phyloP scores from a whole-genome alignment of 2,113 vertebrate genomes.

The Pseudorectes ferrugineus region DNA sequence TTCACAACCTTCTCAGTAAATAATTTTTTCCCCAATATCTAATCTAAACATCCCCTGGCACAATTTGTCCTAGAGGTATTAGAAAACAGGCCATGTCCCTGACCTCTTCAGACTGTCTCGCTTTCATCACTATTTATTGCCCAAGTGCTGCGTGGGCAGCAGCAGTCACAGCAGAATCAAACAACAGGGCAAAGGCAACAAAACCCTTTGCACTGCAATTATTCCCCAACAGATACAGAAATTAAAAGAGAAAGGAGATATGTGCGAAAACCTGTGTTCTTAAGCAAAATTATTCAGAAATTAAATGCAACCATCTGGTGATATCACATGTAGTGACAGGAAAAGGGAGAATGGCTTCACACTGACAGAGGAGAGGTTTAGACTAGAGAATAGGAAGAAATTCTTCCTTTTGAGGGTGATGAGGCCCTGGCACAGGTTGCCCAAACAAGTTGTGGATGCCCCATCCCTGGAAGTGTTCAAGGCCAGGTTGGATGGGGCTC shows the following conservation, averaged over 20 bases:
- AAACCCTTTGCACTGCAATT: background rate
- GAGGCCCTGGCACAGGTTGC: accelerated
- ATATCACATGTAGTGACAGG: background rate
- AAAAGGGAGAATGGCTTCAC: too few species aligned
- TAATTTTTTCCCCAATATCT: background rate
- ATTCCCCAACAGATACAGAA: background rate
- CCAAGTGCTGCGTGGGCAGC: background rate
- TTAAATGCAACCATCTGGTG: background rate
- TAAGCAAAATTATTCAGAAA: background rate
- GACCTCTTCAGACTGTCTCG: background rate
- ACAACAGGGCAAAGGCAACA: background rate
- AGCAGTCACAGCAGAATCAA: background rate
- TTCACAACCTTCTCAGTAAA: background rate
- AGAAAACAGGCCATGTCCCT: background rate
- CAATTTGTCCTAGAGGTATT: background rate
- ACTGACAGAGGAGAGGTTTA: background rate
- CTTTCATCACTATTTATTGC: background rate
- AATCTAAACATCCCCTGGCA: too few species aligned
- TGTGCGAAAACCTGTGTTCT: background rate
- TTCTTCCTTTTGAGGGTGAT: background rate
- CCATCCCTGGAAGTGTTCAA: background rate
- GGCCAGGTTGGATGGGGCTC: background rate
- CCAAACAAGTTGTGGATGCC: background rate
- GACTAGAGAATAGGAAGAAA: background rate
- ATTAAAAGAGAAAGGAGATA: background rate